A percentile compares a stretch with the other conserved stretches of the same genome.
Conservation (phyloP, 2,113 vertebrate genomes). For the Argyrosomus japonicus region DNA sequence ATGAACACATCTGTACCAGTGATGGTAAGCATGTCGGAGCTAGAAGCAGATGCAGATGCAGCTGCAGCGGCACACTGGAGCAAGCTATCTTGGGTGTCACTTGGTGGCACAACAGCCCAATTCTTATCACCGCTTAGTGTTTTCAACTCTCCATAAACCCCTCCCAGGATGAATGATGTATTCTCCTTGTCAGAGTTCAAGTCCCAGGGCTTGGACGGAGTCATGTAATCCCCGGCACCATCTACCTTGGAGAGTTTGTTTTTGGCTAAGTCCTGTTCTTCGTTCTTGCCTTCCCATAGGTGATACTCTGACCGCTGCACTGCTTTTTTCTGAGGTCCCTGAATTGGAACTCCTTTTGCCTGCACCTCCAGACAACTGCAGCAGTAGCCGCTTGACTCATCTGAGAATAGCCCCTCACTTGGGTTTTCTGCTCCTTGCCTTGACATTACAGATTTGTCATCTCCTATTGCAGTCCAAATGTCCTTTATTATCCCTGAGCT, state of each 20-base stretch:
- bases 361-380: constrained; percentile 91
- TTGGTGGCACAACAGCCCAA: constrained; percentile 93
- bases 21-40: constrained; percentile 93
- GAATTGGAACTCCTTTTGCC: constrained; percentile 83
- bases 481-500: constrained; percentile 98
- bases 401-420: constrained; percentile 87
- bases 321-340: constrained; percentile 89
- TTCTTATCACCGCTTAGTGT: constrained; percentile 91
- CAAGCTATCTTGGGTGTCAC: constrained; percentile 86
- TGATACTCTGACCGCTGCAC: constrained; percentile 97
- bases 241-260: constrained; percentile 89
- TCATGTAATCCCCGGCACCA: constrained; percentile 93
- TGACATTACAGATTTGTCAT: constrained; percentile 81
- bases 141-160: constrained; percentile 97
- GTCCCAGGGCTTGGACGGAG: constrained; percentile 96
- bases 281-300: constrained; percentile 95
- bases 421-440: constrained; percentile 84
- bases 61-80: constrained; percentile 90
- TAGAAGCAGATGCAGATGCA: constrained; percentile 66
- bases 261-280: constrained; percentile 88
- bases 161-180: constrained; percentile 95
- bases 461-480: constrained; percentile 95
- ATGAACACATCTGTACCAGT: constrained; percentile 96
- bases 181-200: constrained; percentile 90
- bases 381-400: constrained; percentile 87